Evolutionary conservation across 2,113 vertebrate genomes (phyloP).

Genomic region (Hymenochirus boettgeri): DNA sequence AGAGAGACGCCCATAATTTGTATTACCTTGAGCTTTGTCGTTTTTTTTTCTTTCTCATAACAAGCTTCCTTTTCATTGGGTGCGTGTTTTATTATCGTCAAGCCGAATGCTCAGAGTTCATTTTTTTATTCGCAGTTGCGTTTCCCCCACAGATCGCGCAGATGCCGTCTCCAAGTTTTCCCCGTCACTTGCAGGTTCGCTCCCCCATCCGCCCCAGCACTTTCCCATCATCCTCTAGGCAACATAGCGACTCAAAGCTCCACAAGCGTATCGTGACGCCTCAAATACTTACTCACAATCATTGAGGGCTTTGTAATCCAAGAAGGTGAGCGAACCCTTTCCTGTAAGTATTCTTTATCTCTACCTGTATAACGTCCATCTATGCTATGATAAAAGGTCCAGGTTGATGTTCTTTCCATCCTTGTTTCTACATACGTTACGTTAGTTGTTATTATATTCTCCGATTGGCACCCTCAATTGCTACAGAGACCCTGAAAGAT

Average conservation of each 20-base stretch:
- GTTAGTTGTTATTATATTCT: too few relatives aligned
- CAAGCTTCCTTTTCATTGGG: not conserved
- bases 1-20: not conserved
- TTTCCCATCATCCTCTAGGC: slow-evolving; percentile 64
- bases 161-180: slow-evolving; percentile 49
- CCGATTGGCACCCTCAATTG: too few relatives aligned
- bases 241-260: slow-evolving; percentile 73
- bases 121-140: not conserved
- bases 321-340: slow-evolving; percentile 95
- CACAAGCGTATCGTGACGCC: slow-evolving; percentile 97
- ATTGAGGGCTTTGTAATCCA: slow-evolving; percentile 98
- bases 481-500: too few relatives aligned
- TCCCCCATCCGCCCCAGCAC: slow-evolving; percentile 54
- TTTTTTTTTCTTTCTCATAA: not conserved
- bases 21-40: not conserved
- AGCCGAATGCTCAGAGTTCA: too few relatives aligned
- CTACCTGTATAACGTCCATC: too few relatives aligned
- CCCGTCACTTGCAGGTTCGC: slow-evolving; percentile 48
- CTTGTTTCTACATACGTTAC: too few relatives aligned
- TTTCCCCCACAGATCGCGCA: slow-evolving; percentile 58
- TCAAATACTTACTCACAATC: slow-evolving; percentile 95
- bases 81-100: too few relatives aligned
- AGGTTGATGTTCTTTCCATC: too few relatives aligned
- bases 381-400: too few relatives aligned
- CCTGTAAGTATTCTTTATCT: slow-evolving; percentile 89